Base-by-base conservation (phyloP, 2,888 invertebrate species). In the Drosophila sordidula region DNA sequence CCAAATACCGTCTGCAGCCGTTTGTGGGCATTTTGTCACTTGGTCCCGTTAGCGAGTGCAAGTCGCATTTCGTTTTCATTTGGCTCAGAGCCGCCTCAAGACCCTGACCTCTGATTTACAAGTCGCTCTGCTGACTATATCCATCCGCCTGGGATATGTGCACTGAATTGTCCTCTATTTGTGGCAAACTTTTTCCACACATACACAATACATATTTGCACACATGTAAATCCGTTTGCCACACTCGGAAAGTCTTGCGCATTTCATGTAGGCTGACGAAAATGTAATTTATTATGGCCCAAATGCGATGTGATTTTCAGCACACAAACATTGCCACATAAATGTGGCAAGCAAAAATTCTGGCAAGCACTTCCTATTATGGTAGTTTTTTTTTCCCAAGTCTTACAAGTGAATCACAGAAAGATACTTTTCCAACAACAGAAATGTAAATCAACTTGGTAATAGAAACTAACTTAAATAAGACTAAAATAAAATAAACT, bases 261-360 rank as follows among this genome's bases (percentile, higher is more conserved):
- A 80, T 80, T 80, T 82, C 72, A 66, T 86, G 86, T 79, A 68
- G 84, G 52, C 78, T 29, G 55, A 59, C 62, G 54, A 58, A 83
- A 78, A 77, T 87, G 80, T 64, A 74, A 87, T 83, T 87, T 81
- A 81, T 81, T 74, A 74, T 77, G 61, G 49, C 46, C 49, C 45
- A 71, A 87, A 83, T 76, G 72, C 45, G 79, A 70, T 78, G 74
- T 58, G 74, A 76, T 76, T 74, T 73, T 49, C 18, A 39, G 63
- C 29, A 25, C 55, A 67, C 57, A 41, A 57, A 51, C 47, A 47
- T 45, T 50, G 50, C 44, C 29, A 52, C 38, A 66, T 22, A 26
- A 14, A 34, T 34, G 68, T n/a, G n/a, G n/a, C 34, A 18, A 54
- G 18, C 14, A 18, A 41, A 34, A 34, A 50, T 12, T 11, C 22